Evolutionary conservation across 2,113 vertebrate species (phyloP).

Genomic region (Climacteris rufus): DNA sequence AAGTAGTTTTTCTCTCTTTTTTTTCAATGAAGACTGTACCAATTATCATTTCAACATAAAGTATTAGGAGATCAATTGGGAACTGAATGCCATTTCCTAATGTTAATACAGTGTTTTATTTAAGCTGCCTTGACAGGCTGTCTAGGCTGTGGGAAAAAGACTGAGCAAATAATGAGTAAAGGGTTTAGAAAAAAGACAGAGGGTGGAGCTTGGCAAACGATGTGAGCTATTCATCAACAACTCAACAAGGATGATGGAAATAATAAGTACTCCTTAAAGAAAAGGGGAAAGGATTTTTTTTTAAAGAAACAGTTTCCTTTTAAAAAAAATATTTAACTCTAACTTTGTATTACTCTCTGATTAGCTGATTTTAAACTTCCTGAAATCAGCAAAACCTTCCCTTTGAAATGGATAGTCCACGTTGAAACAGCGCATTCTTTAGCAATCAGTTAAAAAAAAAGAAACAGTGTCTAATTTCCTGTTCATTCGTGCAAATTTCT

Average conservation of each 20-base stretch:
- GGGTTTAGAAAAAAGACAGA: conserved; percentile 73
- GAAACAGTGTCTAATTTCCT: conserved; percentile 73
- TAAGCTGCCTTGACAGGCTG: conserved; percentile 87
- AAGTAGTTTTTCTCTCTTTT: conserved; percentile 76
- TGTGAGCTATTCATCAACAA: conserved; percentile 78
- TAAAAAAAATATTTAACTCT: conserved; percentile 63
- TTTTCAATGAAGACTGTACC: conserved; percentile 78
- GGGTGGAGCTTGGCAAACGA: conserved; percentile 80
- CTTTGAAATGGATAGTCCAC: conserved; percentile 73
- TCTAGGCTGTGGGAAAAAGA: conserved; percentile 88
- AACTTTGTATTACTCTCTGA: conserved; percentile 62
- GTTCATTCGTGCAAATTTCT: conserved; percentile 65
- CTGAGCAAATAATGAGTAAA: conserved; percentile 81
- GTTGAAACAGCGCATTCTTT: conserved; percentile 57
- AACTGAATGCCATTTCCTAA: conserved; percentile 93
- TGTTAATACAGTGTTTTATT: conserved; percentile 92
- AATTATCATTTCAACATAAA: conserved; percentile 99
- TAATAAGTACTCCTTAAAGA: conserved; percentile 73
- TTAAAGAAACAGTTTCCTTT: conserved; percentile 68
- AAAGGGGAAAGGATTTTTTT: conserved; percentile 61
- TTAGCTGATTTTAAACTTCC: conserved; percentile 72
- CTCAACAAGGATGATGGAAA: conserved; percentile 76
- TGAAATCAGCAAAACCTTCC: conserved; percentile 36
- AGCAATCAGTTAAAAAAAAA: conserved; percentile 66
- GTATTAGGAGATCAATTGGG: conserved; percentile 95